Evolutionary conservation across 2,888 invertebrate species (phyloP).

Genomic region (Acronicta aceris): DNA sequence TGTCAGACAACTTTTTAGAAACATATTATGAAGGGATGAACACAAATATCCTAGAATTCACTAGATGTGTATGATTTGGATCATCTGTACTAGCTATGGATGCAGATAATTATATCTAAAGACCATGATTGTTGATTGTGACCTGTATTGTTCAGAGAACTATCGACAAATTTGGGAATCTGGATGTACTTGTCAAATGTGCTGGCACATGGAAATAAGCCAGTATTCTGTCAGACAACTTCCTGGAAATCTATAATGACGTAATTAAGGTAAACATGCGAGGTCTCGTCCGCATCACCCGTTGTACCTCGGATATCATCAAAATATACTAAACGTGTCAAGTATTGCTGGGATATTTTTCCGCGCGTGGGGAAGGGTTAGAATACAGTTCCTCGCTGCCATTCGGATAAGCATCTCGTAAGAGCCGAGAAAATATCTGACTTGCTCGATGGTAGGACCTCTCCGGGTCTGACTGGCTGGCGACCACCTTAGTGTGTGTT

Average conservation of each 20-base stretch:
- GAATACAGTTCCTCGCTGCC: too few species aligned
- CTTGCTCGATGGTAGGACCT: too few species aligned
- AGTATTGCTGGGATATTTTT: constrained; percentile 52
- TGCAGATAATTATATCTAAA: constrained; percentile 63
- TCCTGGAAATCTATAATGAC: constrained; percentile 54
- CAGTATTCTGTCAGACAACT: constrained; percentile 33
- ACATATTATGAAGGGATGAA: constrained; percentile 51
- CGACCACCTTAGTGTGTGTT: too few species aligned
- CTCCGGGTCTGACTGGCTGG: too few species aligned
- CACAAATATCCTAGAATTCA: constrained; percentile 57
- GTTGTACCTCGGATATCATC: constrained; percentile 54
- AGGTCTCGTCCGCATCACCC: constrained; percentile 51
- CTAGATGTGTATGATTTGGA: constrained; percentile 54
- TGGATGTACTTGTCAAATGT: constrained; percentile 61
- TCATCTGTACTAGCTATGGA: constrained; percentile 49
- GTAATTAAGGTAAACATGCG: constrained; percentile 59
- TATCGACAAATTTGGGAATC: constrained; percentile 58
- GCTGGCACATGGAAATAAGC: constrained; percentile 36
- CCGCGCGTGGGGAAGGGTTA: too few species aligned
- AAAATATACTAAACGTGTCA: constrained; percentile 58
- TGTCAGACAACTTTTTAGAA: constrained; percentile 31
- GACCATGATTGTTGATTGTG: constrained; percentile 59
- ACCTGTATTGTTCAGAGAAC: constrained; percentile 58
- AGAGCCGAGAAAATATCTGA: too few species aligned
- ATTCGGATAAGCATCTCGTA: too few species aligned